phyloP scores from a whole-genome alignment of 2,797 vertebrate genomes.

The Lepus townsendii region DNA sequence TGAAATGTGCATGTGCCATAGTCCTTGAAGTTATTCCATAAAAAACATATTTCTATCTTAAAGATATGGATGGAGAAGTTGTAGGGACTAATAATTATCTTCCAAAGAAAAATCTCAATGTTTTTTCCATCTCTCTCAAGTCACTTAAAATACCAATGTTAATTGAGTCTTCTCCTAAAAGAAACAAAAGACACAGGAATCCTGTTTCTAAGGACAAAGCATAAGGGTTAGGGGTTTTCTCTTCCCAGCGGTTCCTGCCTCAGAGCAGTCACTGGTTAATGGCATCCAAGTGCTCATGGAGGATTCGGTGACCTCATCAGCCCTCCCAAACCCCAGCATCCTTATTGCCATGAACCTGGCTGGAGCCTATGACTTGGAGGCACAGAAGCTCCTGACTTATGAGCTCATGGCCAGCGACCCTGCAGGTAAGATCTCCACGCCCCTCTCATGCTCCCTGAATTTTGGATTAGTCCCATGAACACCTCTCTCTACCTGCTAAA shows the following conservation, averaged over 20 bases:
- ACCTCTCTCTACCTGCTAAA: background rate
- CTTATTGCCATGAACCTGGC: slow-evolving; percentile 89
- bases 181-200: background rate
- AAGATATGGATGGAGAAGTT: background rate
- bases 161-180: background rate
- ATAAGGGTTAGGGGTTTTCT: background rate
- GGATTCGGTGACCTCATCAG: fast-evolving
- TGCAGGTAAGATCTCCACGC: slow-evolving; percentile 54
- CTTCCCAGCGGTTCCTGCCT: slow-evolving; percentile 79
- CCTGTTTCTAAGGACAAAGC: background rate
- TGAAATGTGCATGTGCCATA: background rate
- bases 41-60: slow-evolving; percentile 7
- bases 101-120: background rate
- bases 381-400: slow-evolving; percentile 72
- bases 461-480: background rate
- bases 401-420: slow-evolving; percentile 57
- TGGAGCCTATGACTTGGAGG: fast-evolving
- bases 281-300: slow-evolving; percentile 79
- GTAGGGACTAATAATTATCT: background rate
- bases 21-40: background rate
- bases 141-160: no score
- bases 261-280: slow-evolving; percentile 74
- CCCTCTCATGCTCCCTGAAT: background rate
- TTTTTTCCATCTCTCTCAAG: background rate
- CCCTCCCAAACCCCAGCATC: slow-evolving; percentile 84